phyloP scores from a whole-genome alignment of 92 coral and sea anemone species.

The Umimayanthus kanabou region DNA sequence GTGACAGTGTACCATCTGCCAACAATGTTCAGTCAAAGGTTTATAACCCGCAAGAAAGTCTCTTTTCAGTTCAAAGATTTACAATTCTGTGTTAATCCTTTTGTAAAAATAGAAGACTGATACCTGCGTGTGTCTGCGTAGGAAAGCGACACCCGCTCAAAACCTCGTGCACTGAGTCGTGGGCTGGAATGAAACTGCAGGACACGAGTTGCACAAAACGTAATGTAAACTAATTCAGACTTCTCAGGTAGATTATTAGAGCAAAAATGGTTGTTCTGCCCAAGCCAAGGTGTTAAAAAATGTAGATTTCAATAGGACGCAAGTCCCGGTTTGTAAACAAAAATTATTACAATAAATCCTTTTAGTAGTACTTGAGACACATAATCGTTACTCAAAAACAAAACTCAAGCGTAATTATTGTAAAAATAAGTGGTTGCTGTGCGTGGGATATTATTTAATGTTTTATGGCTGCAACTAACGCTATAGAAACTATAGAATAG shows the following conservation, averaged over 20 bases:
- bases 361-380: too few relatives aligned
- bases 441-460: not conserved
- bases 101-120: not conserved
- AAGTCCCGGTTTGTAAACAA: not conserved
- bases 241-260: not conserved
- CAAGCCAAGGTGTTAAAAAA: not conserved
- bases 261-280: not conserved
- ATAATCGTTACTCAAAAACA: not conserved
- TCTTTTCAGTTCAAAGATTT: not conserved
- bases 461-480: not conserved
- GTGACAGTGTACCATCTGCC: too few relatives aligned
- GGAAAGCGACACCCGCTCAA: too few relatives aligned
- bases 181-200: not conserved
- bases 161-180: too few relatives aligned
- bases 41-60: not conserved
- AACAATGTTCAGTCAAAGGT: not conserved
- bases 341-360: too few relatives aligned
- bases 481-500: not conserved
- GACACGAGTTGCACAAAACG: not conserved
- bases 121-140: not conserved
- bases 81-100: not conserved
- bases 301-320: not conserved
- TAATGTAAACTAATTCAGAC: not conserved
- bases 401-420: not conserved
- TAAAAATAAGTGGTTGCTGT: not conserved